Base-by-base conservation (phyloP, 2,797 vertebrate genomes). In the Erpetoichthys calabaricus region DNA sequence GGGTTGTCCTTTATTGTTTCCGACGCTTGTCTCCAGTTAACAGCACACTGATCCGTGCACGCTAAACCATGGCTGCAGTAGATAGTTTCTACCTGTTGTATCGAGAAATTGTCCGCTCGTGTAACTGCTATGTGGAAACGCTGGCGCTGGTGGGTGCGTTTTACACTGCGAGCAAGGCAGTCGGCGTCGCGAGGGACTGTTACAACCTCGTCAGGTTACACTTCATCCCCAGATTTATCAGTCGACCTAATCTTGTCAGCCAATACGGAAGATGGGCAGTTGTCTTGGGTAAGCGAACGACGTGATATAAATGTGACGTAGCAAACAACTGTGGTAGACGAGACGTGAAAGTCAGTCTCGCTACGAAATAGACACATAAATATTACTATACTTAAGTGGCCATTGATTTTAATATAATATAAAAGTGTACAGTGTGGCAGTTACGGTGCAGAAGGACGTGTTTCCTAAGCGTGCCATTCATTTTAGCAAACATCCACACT, bases 251-350 rank as follows among this genome's bases (percentile, higher is more conserved):
- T 69, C 80, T 97, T 4, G 68, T 73, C 59, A 87, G 79, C 46
- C 83, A 62, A 47, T 98, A 89, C 4, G 96, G 96, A 56, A 78
- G 80, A 59, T 98, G 96, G 96, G 94, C 96, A 0, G 80, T 98
- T 1, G 68, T 97, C 66, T 86, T 81, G 10, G 94, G 95, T 97
- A 76, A 85, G 87, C 68, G 4, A 3, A 6, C 52, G 1, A 4
- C 2, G 7, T 49, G 47, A 49, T 49, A n/a, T 7, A 7, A 7
- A n/a, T 49, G 5, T 49, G 47, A n/a, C n/a, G n/a, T 49, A 49
- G 47, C 47, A 49, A 49, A 49, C 47, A 7, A 49, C 7, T 49
- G 47, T 1, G 47, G n/a, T 7, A 49, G 3, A 7, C 3, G 7
- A 49, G 25, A 25, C 25, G 25, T 25, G 25, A 25, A 25, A 25